phyloP scores from a whole-genome alignment of 2,888 invertebrate species.

The Agonopterix heracliana region DNA sequence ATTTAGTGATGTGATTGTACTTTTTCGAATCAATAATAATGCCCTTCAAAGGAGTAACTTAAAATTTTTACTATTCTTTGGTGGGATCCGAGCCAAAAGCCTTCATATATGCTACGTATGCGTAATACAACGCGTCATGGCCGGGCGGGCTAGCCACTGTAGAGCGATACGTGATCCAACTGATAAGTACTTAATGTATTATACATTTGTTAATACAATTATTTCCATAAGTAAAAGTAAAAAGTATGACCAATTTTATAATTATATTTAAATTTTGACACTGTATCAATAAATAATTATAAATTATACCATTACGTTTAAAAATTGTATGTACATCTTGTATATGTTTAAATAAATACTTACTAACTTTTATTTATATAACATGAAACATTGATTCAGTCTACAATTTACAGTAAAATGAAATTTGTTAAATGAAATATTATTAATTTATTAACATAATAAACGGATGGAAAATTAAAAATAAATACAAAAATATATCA shows the following conservation, averaged over 20 bases:
- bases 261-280: background rate
- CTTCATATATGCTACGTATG: background rate
- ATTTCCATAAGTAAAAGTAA: too few relatives aligned
- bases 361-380: background rate
- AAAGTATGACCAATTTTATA: background rate
- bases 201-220: too few relatives aligned
- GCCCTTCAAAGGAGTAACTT: constrained; percentile 28
- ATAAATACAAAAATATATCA: constrained; percentile 3
- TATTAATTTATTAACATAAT: background rate
- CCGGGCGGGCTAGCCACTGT: too few relatives aligned
- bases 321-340: background rate
- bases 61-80: constrained; percentile 25
- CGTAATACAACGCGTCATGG: too few relatives aligned
- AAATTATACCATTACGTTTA: background rate
- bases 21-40: constrained; percentile 17
- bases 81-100: constrained; percentile 18
- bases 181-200: too few relatives aligned
- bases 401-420: background rate
- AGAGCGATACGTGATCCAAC: too few relatives aligned
- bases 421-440: background rate
- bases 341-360: background rate
- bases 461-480: background rate
- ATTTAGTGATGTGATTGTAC: too few relatives aligned
- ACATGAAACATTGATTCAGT: background rate
- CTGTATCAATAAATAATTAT: background rate